Conservation (phyloP, 1,140 invertebrate species). For the Diploscapter pachys region DNA sequence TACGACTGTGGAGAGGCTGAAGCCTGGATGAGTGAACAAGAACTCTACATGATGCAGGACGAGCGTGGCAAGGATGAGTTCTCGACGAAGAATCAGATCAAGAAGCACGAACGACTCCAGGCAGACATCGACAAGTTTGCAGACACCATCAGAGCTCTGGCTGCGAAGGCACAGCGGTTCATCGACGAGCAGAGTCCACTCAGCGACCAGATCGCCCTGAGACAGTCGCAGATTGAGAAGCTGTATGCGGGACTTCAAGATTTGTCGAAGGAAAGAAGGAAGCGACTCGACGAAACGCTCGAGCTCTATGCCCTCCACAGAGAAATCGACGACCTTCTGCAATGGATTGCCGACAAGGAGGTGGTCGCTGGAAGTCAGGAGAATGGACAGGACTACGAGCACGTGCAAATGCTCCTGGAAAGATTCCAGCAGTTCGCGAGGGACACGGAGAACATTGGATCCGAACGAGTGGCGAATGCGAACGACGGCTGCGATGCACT, state of each 20-base stretch:
- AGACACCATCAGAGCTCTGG: constrained; percentile 87
- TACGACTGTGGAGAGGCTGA: constrained; percentile 98
- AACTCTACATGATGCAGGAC: constrained; percentile 99
- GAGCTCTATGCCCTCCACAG: constrained; percentile 90
- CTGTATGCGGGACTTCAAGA: constrained; percentile 96
- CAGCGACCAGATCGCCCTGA: constrained; percentile 80
- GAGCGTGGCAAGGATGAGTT: constrained; percentile 98
- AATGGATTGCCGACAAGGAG: constrained; percentile 97
- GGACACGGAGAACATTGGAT: constrained; percentile 90
- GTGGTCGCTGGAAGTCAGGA: constrained; percentile 94
- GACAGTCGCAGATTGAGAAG: constrained; percentile 97
- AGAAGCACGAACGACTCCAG: constrained; percentile 94
- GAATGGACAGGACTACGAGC: constrained; percentile 96
- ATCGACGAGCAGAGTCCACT: constrained; percentile 78
- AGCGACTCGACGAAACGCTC: constrained; percentile 90
- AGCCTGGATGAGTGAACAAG: constrained; percentile 99
- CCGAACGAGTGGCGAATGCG: constrained; percentile 84
- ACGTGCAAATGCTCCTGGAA: constrained; percentile 84
- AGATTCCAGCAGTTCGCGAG: constrained; percentile 93
- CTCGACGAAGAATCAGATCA: constrained; percentile 94
- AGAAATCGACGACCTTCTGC: constrained; percentile 96
- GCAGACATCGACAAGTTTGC: constrained; percentile 94
- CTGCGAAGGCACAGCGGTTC: constrained; percentile 85
- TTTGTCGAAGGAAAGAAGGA: constrained; percentile 84
- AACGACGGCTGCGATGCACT: constrained; percentile 87